Evolutionary conservation across 2,888 invertebrate species (phyloP), one percentile per base, ranked within the genome.

Genomic region (Hyles lineata): DNA sequence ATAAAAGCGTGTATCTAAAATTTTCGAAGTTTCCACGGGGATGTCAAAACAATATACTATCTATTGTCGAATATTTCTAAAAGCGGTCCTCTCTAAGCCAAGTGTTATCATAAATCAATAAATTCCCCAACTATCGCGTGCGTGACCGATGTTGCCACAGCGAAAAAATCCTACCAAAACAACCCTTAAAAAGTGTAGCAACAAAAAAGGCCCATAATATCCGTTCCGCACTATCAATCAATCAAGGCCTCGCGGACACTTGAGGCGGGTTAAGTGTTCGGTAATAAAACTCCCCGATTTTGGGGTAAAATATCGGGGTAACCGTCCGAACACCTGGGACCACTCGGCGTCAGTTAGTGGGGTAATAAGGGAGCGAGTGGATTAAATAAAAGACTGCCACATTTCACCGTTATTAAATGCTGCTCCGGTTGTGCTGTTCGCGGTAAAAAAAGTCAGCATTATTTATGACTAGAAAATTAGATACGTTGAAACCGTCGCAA

Each of bases 181-280:
- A 70, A 32, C 71, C 72, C 69, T 72, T 73, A 32, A 76, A 70
- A 72, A 73, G 19, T 67, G 71, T 15, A 29, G 50, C 70, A 72
- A 63, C 60, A 76, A 82, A 77, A 75, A 76, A 73, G 61, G 70
- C 63, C 75, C 72, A 75, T 76, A 75, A 75, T 50, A 72, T 72
- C 63, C 55, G 63, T 23, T 55, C 62, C 35, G 58, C 74, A 79
- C 83, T 82, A 86, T 87, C 88, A 83, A 90, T 90, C 90, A 87
- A 90, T 89, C 90, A 83, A 80, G 70, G 62, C 70, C 75, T 75
- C 70, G 75, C 76, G 77, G 82, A 80, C 82, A 78, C 80, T 81
- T 74, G 82, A 81, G 82, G 77, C 77, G 84, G 85, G 87, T 84
- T 85, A 85, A 86, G 82, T 85, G 84, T 82, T 82, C 79, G 73